Base-by-base conservation (phyloP, 2,113 vertebrate species). In the Heterocephalus glaber region DNA sequence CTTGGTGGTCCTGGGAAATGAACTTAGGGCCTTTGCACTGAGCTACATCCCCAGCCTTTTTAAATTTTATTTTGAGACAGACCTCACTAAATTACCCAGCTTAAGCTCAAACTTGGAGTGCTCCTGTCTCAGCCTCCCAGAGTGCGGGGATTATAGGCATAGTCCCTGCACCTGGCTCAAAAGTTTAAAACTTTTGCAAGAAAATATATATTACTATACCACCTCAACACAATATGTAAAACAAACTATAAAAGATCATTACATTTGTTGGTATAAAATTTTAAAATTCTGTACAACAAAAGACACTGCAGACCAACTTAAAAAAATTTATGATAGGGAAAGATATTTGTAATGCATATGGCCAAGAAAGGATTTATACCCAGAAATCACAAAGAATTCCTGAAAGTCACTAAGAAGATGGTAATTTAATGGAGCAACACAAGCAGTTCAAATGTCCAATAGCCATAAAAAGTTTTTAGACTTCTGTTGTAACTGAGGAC, bases 361-460 rank as follows among this genome's bases (percentile, higher is more conserved):
- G 60, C 47, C 33, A 56, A 81, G 81, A 47, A 60, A 85, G 33
- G 52, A 47, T 47, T 72, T 61, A 49, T 81, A 88, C 12, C 7
- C 10, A 63, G 61, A 79, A 79, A 58, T 89, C 28, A 60, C 33
- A 28, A 70, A 70, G 33, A 90, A 84, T 61, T 83, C 66, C 86
- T 87, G 60, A 84, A 87, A 88, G 47, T 89, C 79, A 85, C 30
- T 88, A 70, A 85, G 68, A 76, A 56, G 56, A 95, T 61, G 33
- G 52, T 24, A 54, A 85, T n/a, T 17, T 60, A 66, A 41, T 41
- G 10, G 58, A 38, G 70, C 14, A 17, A 16, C 33, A 9, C 38
- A 95, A 79, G 41, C 24, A 83, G 49, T 17, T 22, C 28, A 72
- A 14, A 30, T 61, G 61, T 14, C 30, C n/a, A 47, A 38, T 11